Conservation (phyloP, 2,113 vertebrate species). For the Misgurnus mizolepis region DNA sequence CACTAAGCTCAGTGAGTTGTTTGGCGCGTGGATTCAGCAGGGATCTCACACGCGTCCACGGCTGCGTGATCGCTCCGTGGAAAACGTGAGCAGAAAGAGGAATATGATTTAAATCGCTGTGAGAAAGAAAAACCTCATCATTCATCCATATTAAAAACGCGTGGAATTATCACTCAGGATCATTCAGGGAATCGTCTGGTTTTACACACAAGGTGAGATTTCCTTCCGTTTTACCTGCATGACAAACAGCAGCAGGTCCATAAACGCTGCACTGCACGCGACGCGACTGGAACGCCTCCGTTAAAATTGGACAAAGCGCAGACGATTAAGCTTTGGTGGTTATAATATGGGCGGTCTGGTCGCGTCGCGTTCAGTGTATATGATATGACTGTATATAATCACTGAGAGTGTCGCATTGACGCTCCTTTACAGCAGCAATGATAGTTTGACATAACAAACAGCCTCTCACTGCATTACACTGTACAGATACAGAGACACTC, state of each 20-base stretch:
- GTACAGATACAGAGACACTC: not conserved
- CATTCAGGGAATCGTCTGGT: constrained; percentile 1
- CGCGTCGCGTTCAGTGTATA: constrained; percentile 8
- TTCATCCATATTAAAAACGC: not conserved
- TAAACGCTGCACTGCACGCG: not conserved
- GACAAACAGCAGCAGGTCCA: not conserved
- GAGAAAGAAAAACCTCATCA: not conserved
- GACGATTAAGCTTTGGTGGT: not conserved
- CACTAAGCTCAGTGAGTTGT: constrained; percentile 8
- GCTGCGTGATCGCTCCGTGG: constrained; percentile 31
- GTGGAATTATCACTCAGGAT: not conserved
- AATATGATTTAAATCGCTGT: constrained; percentile 42
- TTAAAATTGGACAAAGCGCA: not conserved
- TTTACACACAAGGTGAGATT: constrained; percentile 18
- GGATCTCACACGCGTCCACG: not conserved
- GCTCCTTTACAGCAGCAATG: not conserved
- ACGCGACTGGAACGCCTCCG: constrained; percentile 16
- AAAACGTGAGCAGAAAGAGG: constrained; percentile 52
- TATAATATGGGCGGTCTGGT: not conserved
- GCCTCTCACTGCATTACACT: not conserved
- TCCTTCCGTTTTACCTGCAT: not conserved
- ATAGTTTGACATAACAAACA: constrained; percentile 10
- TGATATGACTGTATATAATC: not conserved
- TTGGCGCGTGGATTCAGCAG: constrained; percentile 6
- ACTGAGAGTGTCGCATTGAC: constrained; percentile 37